A percentile compares a stretch with the other conserved stretches of the same genome.
Evolutionary conservation across 1,140 invertebrate species (phyloP).

Genomic region (Helicoverpa zea): DNA sequence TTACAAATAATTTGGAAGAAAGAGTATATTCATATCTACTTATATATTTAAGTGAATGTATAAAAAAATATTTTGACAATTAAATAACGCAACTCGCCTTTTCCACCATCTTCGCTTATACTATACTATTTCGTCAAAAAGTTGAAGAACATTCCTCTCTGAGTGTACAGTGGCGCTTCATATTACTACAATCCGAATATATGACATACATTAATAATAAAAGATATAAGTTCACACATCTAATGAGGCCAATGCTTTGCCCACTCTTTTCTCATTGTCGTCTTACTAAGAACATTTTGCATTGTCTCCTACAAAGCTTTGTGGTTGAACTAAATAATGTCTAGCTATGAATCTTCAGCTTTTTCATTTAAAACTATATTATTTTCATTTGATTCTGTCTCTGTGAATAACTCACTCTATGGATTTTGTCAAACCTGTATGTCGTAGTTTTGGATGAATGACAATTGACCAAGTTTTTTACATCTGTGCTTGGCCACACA

Average conservation of each 20-base stretch:
- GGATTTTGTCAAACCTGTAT: background rate
- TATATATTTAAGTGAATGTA: too few relatives aligned
- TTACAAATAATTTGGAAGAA: too few relatives aligned
- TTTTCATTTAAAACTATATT: slow-evolving; percentile 20
- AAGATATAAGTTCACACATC: background rate
- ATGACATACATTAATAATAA: background rate
- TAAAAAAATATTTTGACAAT: too few relatives aligned
- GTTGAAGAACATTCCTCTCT: too few relatives aligned
- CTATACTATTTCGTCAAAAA: too few relatives aligned
- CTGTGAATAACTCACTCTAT: background rate
- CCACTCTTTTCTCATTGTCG: background rate
- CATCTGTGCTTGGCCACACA: too few relatives aligned
- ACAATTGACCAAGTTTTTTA: too few relatives aligned
- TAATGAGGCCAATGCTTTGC: slow-evolving; percentile 8
- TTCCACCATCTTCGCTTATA: too few relatives aligned
- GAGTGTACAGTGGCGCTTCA: too few relatives aligned
- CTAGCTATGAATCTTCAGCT: background rate
- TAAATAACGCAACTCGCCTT: too few relatives aligned
- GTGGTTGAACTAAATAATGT: slow-evolving; percentile 3
- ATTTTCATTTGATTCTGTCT: slow-evolving; percentile 16
- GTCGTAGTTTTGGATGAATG: too few relatives aligned
- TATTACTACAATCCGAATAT: background rate
- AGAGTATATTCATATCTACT: too few relatives aligned
- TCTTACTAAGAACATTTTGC: background rate
- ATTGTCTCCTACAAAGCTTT: slow-evolving; percentile 2